Base-by-base conservation (phyloP, 2,888 invertebrate species). In the Cerceris rybyensis region DNA sequence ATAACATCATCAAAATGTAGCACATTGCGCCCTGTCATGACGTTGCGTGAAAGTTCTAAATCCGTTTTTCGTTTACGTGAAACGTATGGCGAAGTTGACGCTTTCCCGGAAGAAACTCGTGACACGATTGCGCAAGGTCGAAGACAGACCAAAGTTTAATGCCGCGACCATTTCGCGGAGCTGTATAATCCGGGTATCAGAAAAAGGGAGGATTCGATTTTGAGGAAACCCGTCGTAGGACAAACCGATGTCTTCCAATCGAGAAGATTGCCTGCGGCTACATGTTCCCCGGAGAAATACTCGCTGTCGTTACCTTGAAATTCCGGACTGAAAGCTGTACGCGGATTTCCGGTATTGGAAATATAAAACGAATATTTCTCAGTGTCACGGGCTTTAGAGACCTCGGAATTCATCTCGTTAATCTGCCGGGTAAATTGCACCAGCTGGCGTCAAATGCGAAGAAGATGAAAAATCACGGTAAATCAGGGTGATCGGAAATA, bases 211-310 rank as follows among this genome's bases (percentile, higher is more conserved):
- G 72, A 82, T 68, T 75, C 80, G 78, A 82, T 80, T 76, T 78
- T 66, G 59, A 74, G 64, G 60, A 78, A 78, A 78, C 54, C 73
- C 54, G 72, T 72, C 59, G 71, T 61, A 70, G 60, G 58, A 77
- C 70, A 71, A 76, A 75, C 61, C 68, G 72, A 61, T 64, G 75
- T 80, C 73, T 78, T 80, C 77, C 80, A 82, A 84, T 84, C 74
- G 73, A 57, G 71, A 68, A 77, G 80, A 84, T 84, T 84, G 84
- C 81, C 50, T 52, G 66, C 60, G 61, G 75, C 66, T 70, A 69
- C 71, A 64, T 66, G 54, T 41, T 72, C 84, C 65, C 66, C 9
- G 39, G 80, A 75, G 82, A 82, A 84, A 84, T 83, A 84, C 78
- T 72, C 64, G 73, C 4, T 68, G 68, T 81, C 81, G 81, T 76